Base-by-base conservation (phyloP, 2,797 vertebrate species). In the Columba guinea region DNA sequence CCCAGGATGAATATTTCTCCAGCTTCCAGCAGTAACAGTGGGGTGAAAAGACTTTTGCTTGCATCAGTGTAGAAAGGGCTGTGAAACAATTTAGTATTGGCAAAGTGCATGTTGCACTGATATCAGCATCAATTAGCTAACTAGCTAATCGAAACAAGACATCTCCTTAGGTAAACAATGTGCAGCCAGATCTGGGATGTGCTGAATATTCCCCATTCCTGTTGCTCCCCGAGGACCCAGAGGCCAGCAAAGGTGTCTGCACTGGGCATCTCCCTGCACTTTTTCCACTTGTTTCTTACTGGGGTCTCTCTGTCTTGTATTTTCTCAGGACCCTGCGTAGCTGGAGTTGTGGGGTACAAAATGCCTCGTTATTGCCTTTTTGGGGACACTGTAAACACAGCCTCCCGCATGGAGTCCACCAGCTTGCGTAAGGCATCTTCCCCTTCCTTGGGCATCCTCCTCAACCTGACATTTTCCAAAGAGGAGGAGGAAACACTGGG, bases 311-410 rank as follows among this genome's bases (percentile, higher is more conserved):
- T 53, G 48, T 58, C 19, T 30, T 18, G 16, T 64, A 4, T 91
- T 60, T 56, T 10, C 87, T 1, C 81, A 99, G 99, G 99, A 19
- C 98, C 99, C 3, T 99, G 99, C 9, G 99, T 99, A 19, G 99
- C 99, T 21, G 99, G 99, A 46, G 98, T 99, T 11, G 99, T 99
- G 24, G 99, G 99, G 28, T 98, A 98, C 96, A 99, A 99, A 96
- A 99, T 99, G 99, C 99, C 99, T 9, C 98, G 98, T 13, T 99
- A 99, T 48, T 99, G 99, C 95, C 97, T 99, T 65, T 99, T 99
- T 97, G 99, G 99, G 86, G 99, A 99, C 78, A 99, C 99, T 0
- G 99, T 99, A 16, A 99, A 99, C 98, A 99, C 99, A 0, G 99
- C 99, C 3, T 99, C 99, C 1, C 98, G 98, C 53, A 99, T 99